Conservation (phyloP, 1,140 invertebrate genomes). For the Drosophila eugracilis region DNA sequence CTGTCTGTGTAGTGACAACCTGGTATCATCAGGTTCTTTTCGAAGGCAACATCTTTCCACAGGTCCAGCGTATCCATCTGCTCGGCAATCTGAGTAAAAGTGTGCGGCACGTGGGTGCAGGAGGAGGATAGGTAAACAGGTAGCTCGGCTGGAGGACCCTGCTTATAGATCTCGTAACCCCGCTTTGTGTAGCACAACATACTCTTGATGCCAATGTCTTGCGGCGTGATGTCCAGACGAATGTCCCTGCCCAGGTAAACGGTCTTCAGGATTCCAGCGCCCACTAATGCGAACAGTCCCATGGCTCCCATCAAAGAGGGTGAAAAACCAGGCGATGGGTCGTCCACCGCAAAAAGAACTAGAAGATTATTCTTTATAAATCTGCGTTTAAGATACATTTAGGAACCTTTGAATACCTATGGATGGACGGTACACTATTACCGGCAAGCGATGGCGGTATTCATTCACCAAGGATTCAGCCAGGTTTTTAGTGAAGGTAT, state of each 20-base stretch:
- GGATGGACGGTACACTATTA: conserved; percentile 95
- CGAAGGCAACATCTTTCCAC: conserved; percentile 53
- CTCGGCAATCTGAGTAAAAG: conserved; percentile 51
- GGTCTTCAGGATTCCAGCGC: conserved; percentile 65
- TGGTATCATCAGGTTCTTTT: conserved; percentile 59
- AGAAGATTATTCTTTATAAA: too few species aligned
- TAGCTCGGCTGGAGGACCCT: conserved; percentile 41
- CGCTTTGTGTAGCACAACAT: conserved; percentile 48
- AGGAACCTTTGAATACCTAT: conserved; percentile 86
- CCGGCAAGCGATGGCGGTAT: conserved; percentile 89
- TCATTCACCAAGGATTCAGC: conserved; percentile 92
- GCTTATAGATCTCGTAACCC: conserved; percentile 33
- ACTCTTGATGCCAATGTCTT: conserved; percentile 65
- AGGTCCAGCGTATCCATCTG: conserved; percentile 46
- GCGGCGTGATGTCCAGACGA: conserved; percentile 70
- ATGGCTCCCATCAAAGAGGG: conserved; percentile 76
- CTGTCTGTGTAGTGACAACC: conserved; percentile 55
- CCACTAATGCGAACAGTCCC: conserved; percentile 72
- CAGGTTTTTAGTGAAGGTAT: conserved; percentile 93
- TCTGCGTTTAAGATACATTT: too few species aligned
- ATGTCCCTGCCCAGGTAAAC: conserved; percentile 51
- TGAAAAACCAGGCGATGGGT: conserved; percentile 68
- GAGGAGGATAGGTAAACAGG: conserved; percentile 63
- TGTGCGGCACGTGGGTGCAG: conserved; percentile 39
- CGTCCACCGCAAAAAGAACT: conserved; percentile 64